phyloP scores from a whole-genome alignment of 2,797 vertebrate species.

The Passerculus sandwichensis region DNA sequence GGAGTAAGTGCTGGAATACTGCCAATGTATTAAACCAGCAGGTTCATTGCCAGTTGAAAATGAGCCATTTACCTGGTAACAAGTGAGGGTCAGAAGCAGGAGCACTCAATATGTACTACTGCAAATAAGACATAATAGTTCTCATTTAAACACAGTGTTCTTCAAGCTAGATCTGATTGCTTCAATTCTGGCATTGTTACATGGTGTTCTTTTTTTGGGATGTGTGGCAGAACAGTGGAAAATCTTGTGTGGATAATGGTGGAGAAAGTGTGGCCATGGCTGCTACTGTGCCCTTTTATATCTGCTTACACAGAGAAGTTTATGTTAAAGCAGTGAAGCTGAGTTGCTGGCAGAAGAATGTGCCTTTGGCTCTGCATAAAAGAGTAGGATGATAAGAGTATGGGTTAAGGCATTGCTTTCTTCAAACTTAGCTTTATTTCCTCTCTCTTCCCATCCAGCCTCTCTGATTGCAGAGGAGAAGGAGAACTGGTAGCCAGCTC shows the following conservation, averaged over 20 bases:
- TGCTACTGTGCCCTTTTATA: not conserved
- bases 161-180: not conserved
- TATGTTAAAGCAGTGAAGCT: not conserved
- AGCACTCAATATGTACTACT: not conserved
- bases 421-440: not conserved
- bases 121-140: not conserved
- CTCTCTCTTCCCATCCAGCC: not conserved
- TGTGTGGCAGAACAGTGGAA: not conserved
- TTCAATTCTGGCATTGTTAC: conserved; percentile 5
- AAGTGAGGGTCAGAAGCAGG: not conserved
- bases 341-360: not conserved
- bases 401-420: not conserved
- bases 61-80: not conserved
- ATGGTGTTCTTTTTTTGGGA: not conserved
- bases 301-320: not conserved
- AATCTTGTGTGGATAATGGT: not conserved
- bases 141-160: not conserved
- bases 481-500: not conserved
- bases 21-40: not conserved
- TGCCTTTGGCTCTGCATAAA: not conserved
- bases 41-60: not conserved
- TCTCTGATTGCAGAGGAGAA: not conserved
- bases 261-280: not conserved
- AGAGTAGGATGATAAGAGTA: not conserved
- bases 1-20: not conserved